Conservation (phyloP, 1,140 invertebrate species). For the Paraescarpia echinospica region DNA sequence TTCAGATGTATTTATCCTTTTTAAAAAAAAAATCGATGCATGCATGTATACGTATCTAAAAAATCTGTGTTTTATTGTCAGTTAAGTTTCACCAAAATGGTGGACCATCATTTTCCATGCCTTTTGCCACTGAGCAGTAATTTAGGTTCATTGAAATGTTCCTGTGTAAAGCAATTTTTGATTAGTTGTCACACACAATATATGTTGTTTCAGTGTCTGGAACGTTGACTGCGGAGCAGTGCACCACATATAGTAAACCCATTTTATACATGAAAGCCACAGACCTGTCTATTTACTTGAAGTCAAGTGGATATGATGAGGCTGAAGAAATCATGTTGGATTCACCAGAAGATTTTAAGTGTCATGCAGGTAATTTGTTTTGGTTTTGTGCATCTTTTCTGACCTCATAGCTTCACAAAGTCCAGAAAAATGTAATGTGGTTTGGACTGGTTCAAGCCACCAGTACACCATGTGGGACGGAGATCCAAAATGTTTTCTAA, state of each 20-base stretch:
- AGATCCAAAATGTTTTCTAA: no score
- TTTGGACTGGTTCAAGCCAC: no score
- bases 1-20: no score
- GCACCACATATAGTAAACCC: background rate
- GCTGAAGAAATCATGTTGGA: background rate
- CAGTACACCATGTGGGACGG: no score
- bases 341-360: background rate
- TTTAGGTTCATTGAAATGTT: background rate
- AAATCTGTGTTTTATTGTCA: no score
- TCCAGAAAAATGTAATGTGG: no score
- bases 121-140: background rate
- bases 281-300: background rate
- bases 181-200: background rate
- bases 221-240: background rate
- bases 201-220: background rate
- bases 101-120: background rate
- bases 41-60: no score
- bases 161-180: background rate
- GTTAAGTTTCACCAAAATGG: background rate
- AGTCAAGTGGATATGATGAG: background rate
- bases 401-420: no score
- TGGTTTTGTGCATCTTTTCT: background rate
- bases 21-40: no score
- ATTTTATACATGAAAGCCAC: background rate
- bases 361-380: background rate